Evolutionary conservation across 2,797 vertebrate species (phyloP).

Genomic region (Danio aesculapii): DNA sequence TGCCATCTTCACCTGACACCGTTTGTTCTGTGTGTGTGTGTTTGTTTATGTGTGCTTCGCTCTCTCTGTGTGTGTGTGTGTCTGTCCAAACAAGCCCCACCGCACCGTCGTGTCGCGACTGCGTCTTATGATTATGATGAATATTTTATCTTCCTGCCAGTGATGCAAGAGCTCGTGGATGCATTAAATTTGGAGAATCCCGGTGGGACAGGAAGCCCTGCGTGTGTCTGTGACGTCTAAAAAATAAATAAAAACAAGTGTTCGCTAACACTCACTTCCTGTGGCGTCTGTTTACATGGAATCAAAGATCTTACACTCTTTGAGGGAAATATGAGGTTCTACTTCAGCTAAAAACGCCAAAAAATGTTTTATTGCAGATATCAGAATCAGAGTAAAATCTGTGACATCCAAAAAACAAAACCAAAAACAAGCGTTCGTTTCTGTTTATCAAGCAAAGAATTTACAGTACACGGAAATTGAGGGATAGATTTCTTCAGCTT

Average conservation of each 20-base stretch:
- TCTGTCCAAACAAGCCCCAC: slow-evolving; percentile 67
- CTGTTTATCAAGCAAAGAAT: no score
- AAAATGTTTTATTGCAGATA: neutral
- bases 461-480: no score
- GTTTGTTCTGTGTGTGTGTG: slow-evolving; percentile 67
- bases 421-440: no score
- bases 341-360: neutral
- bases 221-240: slow-evolving; percentile 36
- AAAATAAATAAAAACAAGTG: neutral
- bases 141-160: slow-evolving; percentile 74
- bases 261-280: neutral
- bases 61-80: no score
- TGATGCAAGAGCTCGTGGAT: slow-evolving; percentile 67
- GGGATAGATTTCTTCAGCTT: no score
- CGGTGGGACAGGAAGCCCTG: slow-evolving; percentile 40
- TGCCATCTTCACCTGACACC: slow-evolving; percentile 59
- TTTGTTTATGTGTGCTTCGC: no score
- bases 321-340: neutral
- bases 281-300: neutral
- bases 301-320: no score
- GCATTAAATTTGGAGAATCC: slow-evolving; percentile 67
- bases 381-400: no score
- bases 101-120: slow-evolving; percentile 56
- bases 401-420: no score
- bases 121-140: slow-evolving; percentile 68